phyloP scores from a whole-genome alignment of 23 tunicate species.

The Corella eumyota region DNA sequence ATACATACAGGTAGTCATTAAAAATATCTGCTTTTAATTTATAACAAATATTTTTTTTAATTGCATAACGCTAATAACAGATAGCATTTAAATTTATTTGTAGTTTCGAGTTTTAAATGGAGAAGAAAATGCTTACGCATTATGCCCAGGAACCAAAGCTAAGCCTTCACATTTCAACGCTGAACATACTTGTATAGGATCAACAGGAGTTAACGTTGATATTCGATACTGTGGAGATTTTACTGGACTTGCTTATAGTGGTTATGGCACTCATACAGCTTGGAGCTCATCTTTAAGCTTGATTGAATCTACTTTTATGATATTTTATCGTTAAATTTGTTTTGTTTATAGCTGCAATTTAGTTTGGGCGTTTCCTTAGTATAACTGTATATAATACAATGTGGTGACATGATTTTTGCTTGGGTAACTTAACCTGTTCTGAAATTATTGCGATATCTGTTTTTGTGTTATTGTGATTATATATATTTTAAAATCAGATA shows the following conservation, averaged over 20 bases:
- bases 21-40: no score
- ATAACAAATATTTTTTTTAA: no score
- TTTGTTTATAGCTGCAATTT: no score
- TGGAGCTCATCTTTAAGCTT: neutral
- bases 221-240: constrained; percentile 18
- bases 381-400: no score
- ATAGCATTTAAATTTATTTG: neutral
- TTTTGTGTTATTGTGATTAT: no score
- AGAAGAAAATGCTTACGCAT: constrained; percentile 5
- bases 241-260: constrained; percentile 9
- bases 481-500: no score
- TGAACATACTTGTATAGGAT: constrained; percentile 14
- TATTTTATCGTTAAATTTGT: constrained; percentile 22
- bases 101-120: constrained; percentile 15
- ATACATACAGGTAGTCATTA: constrained; percentile 10
- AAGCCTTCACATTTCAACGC: neutral
- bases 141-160: constrained; percentile 18
- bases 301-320: constrained; percentile 8
- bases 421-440: no score
- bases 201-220: constrained; percentile 13
- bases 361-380: no score
- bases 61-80: no score
- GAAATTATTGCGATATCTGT: no score
- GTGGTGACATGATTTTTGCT: no score
- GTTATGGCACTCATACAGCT: neutral